Evolutionary conservation across 2,888 invertebrate genomes (phyloP).

Genomic region (Cheilosia pagana): DNA sequence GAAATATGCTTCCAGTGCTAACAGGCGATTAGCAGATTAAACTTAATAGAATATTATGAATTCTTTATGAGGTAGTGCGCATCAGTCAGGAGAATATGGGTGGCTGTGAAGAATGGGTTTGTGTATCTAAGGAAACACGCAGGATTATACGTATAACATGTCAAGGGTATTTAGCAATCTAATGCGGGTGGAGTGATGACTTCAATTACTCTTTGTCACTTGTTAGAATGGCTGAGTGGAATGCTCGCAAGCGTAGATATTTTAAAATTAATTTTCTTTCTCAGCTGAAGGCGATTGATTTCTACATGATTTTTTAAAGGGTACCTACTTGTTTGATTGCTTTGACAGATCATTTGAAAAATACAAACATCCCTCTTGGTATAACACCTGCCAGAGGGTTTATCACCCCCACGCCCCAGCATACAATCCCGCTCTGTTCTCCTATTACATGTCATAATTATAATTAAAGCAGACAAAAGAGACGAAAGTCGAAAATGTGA

Average conservation of each 20-base stretch:
- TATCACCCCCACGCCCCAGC: too few species aligned
- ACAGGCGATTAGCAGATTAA: conserved; percentile 71
- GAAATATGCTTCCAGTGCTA: conserved; percentile 59
- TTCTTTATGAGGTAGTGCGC: conserved; percentile 26
- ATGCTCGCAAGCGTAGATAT: neutral
- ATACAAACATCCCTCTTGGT: too few species aligned
- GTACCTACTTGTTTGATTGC: too few species aligned
- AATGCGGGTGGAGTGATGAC: conserved; percentile 46
- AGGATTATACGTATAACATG: conserved; percentile 8
- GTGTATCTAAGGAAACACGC: conserved; percentile 25
- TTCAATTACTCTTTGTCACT: conserved; percentile 45
- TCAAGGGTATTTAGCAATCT: conserved; percentile 49
- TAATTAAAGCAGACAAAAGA: too few species aligned
- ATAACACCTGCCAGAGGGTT: too few species aligned
- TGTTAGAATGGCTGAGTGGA: neutral
- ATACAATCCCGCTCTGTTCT: too few species aligned
- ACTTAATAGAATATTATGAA: conserved; percentile 67
- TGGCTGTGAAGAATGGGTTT: neutral
- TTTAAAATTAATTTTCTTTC: too few species aligned
- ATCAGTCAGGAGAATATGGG: neutral
- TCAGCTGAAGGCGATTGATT: conserved; percentile 20
- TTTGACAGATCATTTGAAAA: too few species aligned
- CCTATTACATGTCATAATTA: too few species aligned
- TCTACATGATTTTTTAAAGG: too few species aligned
- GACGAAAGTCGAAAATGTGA: too few species aligned